Conservation (phyloP, 2,797 vertebrate genomes). For the Atherinosoma microstoma region DNA sequence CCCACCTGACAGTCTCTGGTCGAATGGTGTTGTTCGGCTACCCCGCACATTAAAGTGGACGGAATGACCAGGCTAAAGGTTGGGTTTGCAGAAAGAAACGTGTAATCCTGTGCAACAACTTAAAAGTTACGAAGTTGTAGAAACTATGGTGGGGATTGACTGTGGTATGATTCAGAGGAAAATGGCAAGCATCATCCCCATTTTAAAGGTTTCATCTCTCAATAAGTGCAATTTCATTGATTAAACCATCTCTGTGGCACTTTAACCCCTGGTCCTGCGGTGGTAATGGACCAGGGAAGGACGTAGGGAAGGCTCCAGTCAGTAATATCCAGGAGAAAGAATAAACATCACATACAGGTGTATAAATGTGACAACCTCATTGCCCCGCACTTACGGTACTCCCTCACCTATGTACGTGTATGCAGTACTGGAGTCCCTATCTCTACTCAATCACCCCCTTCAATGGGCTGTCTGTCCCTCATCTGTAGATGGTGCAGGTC, state of each 20-base stretch:
- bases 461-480: slow-evolving; percentile 65
- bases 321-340: not conserved
- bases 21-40: not conserved
- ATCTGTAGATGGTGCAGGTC: slow-evolving; percentile 74
- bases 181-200: not conserved
- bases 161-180: not conserved
- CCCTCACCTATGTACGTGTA: slow-evolving; percentile 33
- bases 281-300: not conserved
- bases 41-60: too few relatives aligned
- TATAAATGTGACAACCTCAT: slow-evolving; percentile 14
- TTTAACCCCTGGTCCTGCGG: not conserved
- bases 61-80: too few relatives aligned
- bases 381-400: slow-evolving; percentile 4
- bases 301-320: too few relatives aligned
- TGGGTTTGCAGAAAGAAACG: not conserved
- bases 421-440: slow-evolving; percentile 51
- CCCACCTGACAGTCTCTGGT: not conserved
- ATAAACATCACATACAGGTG: not conserved
- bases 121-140: not conserved
- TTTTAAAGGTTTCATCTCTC: not conserved
- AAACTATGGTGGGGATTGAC: not conserved
- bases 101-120: not conserved
- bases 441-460: slow-evolving; percentile 57
- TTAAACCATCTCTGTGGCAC: not conserved
- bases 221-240: not conserved